Conservation (phyloP, 2,888 invertebrate species). For the Acanthoscelides obtectus region DNA sequence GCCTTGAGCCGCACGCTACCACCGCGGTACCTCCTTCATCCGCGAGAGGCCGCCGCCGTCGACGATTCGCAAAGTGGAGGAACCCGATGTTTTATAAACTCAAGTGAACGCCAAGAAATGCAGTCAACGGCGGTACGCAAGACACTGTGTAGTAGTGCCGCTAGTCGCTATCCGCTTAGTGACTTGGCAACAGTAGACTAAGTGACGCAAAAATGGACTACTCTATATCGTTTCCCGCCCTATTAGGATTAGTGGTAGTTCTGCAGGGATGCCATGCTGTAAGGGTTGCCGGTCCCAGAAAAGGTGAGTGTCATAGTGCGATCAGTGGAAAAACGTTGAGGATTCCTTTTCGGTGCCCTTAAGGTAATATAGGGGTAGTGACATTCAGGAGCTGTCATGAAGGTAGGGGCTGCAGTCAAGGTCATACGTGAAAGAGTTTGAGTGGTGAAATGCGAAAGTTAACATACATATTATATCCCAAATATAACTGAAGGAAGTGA, state of each 20-base stretch:
- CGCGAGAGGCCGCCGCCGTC: not conserved
- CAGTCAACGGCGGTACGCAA: not conserved
- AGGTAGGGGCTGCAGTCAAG: too few relatives aligned
- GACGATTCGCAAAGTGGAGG: not conserved
- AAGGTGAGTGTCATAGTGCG: not conserved
- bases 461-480: too few relatives aligned
- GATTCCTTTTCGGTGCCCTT: not conserved
- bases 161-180: not conserved
- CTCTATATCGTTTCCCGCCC: not conserved
- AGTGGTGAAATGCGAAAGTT: too few relatives aligned
- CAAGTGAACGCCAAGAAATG: not conserved
- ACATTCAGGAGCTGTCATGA: too few relatives aligned
- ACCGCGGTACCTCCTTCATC: not conserved
- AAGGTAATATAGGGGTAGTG: not conserved
- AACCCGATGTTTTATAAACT: not conserved
- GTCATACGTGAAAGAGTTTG: too few relatives aligned
- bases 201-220: not conserved
- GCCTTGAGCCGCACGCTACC: not conserved
- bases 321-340: too few relatives aligned
- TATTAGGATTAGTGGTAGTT: not conserved
- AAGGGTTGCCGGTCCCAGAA: not conserved
- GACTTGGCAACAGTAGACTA: not conserved
- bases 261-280: not conserved
- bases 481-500: too few relatives aligned
- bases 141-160: not conserved